phyloP scores from a whole-genome alignment of 2,797 vertebrate genomes.

The Malacoctenus gilli region DNA sequence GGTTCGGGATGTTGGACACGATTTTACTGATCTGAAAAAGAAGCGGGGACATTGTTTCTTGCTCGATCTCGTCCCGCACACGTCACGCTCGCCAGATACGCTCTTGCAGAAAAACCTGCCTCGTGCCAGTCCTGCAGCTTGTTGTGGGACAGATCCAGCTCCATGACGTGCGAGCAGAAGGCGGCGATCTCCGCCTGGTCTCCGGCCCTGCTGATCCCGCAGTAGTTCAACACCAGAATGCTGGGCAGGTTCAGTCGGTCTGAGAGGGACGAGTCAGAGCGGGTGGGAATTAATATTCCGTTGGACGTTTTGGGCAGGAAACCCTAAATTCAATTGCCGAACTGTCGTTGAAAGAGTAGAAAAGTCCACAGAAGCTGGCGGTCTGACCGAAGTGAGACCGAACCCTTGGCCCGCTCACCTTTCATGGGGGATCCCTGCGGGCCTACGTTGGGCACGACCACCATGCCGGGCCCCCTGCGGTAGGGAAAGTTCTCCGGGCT shows the following conservation, averaged over 20 bases:
- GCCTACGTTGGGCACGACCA: conserved; percentile 84
- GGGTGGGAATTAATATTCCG: no score
- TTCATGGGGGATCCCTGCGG: conserved; percentile 96
- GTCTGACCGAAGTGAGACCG: no score
- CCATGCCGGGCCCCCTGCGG: conserved; percentile 91
- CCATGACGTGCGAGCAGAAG: conserved; percentile 95
- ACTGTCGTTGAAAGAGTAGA: no score
- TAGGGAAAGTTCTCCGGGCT: conserved; percentile 98
- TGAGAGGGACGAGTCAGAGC: conserved; percentile 54
- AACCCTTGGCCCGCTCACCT: conserved; percentile 78
- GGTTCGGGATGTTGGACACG: conserved; percentile 93
- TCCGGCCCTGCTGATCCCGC: conserved; percentile 93
- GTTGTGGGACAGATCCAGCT: conserved; percentile 96
- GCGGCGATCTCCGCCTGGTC: conserved; percentile 93
- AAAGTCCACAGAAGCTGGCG: no score
- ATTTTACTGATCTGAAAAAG: conserved; percentile 94
- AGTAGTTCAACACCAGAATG: conserved; percentile 90
- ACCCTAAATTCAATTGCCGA: no score
- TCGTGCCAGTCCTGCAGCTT: conserved; percentile 95
- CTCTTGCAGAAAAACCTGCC: no score
- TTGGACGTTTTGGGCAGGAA: no score
- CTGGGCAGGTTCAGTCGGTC: conserved; percentile 97
- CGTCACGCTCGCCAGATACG: no score
- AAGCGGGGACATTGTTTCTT: no score
- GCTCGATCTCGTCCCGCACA: no score